Evolutionary conservation across 2,888 invertebrate species (phyloP).

Genomic region (Emmelina monodactyla): DNA sequence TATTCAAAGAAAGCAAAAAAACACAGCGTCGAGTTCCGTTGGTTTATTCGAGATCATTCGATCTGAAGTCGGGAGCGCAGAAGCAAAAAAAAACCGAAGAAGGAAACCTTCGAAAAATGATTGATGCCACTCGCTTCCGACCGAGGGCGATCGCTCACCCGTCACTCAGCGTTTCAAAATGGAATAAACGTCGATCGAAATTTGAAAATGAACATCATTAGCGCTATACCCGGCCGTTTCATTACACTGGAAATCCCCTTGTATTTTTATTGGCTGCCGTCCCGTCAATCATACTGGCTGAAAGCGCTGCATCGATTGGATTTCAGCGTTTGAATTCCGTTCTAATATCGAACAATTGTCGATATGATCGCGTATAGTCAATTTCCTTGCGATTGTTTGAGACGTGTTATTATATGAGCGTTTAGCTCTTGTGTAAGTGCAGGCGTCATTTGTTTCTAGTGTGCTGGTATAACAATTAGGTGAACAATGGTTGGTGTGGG

Average conservation of each 20-base stretch:
- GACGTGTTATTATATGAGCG: conserved; percentile 58
- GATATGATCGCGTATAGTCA: conserved; percentile 30
- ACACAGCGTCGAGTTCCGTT: conserved; percentile 53
- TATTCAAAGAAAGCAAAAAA: conserved; percentile 66
- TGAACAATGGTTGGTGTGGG: conserved; percentile 41
- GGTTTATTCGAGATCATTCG: conserved; percentile 62
- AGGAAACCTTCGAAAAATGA: conserved; percentile 67
- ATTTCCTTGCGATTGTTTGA: conserved; percentile 60
- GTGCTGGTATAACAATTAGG: conserved; percentile 58
- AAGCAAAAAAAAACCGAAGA: conserved; percentile 61
- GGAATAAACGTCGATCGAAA: conserved; percentile 61
- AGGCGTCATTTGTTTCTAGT: conserved; percentile 50
- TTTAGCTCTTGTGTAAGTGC: conserved; percentile 49
- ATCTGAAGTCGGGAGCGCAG: conserved; percentile 54
- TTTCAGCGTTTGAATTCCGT: conserved; percentile 26
- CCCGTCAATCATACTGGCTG: conserved; percentile 26
- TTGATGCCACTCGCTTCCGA: conserved; percentile 62
- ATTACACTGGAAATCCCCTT: conserved; percentile 23
- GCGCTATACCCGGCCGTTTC: conserved; percentile 44
- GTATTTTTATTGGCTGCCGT: conserved; percentile 28
- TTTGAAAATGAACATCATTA: conserved; percentile 61
- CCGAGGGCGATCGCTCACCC: conserved; percentile 40
- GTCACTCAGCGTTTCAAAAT: conserved; percentile 47
- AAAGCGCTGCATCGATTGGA: conserved; percentile 20
- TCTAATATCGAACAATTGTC: conserved; percentile 19